Base-by-base conservation (phyloP, 2,888 invertebrate species). In the Rhabditoides inermis region DNA sequence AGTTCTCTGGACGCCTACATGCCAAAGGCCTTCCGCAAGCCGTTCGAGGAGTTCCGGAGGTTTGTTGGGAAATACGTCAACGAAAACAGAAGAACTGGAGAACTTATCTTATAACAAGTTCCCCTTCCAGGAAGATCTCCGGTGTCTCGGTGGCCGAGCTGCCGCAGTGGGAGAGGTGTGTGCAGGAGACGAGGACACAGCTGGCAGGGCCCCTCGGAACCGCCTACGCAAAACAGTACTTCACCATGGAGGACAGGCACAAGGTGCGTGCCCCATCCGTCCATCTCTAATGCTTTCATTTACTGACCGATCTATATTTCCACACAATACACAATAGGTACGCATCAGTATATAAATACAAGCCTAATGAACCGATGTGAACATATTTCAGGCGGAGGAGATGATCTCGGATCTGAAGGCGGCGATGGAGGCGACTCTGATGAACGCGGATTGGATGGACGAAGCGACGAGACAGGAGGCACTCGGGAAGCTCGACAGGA, bases 361-460 rank as follows among this genome's bases (percentile, higher is more conserved):
- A 7, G 15, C 23, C 45, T 44, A 12, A 7, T 40, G 12, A 18
- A 40, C 22, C 41, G 40, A 39, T 18, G 7, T 18, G 18, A 20
- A n/a, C 10, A 5, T 23, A 15, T 37, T 51, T n/a, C 44, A 68
- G 64, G 63, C 66, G 1, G 58, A 61, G 23, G 61, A 63, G 46
- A 56, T 68, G 63, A 61, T 68, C 40, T 44, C 45, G 2, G 67
- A 65, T 42, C 53, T 69, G 46, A 62, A 62, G 37, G 51, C 51
- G 28, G 53, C 70, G 23, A 63, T 71, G 63, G 62, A 65, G 40
- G 60, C 61, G 20, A 63, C 63, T 2, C 40, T 72, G 22, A 42
- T 68, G 40, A 66, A 64, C 46, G 64, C 63, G 0, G 71, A 69
- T 47, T 72, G 72, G 72, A 72, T 72, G 49, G 70, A 71, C 49